Evolutionary conservation across 64 coral and sea anemone genomes (phyloP).

Genomic region (Porites australiensis): DNA sequence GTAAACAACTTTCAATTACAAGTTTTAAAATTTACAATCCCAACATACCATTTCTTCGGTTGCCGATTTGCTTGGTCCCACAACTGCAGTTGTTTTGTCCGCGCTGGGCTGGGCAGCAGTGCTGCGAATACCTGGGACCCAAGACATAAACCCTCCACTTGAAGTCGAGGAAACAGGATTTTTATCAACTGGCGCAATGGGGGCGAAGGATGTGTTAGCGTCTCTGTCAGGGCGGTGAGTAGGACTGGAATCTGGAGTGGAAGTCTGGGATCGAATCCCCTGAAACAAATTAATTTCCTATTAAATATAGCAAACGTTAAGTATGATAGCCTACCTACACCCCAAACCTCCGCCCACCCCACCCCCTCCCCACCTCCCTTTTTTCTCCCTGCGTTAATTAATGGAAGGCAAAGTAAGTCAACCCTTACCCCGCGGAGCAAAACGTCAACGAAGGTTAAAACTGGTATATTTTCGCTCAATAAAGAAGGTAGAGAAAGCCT

Average conservation of each 20-base stretch:
- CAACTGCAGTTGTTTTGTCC: conserved; percentile 51
- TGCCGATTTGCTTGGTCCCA: conserved; percentile 41
- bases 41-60: conserved; percentile 27
- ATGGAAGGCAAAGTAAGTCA: too few species aligned
- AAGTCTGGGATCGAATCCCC: conserved; percentile 65
- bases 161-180: conserved; percentile 34
- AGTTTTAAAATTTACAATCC: background rate
- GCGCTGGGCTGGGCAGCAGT: conserved; percentile 5
- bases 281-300: background rate
- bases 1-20: too few species aligned
- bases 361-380: too few species aligned
- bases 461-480: too few species aligned
- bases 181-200: conserved; percentile 57
- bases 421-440: too few species aligned
- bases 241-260: conserved; percentile 56
- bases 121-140: conserved; percentile 80
- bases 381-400: too few species aligned
- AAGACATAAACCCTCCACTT: conserved; percentile 91
- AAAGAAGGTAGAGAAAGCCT: too few species aligned
- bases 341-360: too few species aligned
- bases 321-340: too few species aligned
- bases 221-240: conserved; percentile 26
- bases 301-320: too few species aligned
- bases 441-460: too few species aligned
- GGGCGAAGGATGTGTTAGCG: background rate